These are phyloP conservation scores for Campopleginae sp. DNA, from an alignment of 2,888 invertebrate species.

Conservation along the genomic window DNA sequence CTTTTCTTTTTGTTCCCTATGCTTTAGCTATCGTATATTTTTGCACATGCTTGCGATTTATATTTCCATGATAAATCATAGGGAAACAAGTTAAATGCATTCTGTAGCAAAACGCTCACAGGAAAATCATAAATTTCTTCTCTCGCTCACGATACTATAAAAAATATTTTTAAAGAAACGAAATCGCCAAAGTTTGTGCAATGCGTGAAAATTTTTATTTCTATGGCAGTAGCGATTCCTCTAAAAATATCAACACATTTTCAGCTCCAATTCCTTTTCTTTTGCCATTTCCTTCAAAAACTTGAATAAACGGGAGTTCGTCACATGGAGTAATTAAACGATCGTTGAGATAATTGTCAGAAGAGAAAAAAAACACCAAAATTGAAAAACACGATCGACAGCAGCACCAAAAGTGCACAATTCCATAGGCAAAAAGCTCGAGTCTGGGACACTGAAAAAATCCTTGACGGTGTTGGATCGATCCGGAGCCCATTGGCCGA, in stretches of 20 bases:
- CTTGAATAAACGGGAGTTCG: constrained; percentile 8
- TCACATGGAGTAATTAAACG: constrained; percentile 49
- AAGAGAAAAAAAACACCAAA: constrained; percentile 41
- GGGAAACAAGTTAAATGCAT: not conserved
- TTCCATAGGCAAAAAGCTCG: not conserved
- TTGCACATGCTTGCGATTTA: constrained; percentile 16
- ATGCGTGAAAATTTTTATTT: too few relatives aligned
- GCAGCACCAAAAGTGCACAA: not conserved
- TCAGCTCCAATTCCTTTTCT: not conserved
- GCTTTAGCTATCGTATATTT: not conserved
- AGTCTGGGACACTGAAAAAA: constrained; percentile 49
- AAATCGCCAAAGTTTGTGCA: too few relatives aligned
- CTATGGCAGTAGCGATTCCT: not conserved
- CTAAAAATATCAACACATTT: not conserved
- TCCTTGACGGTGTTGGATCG: constrained; percentile 67
- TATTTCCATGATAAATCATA: constrained; percentile 6
- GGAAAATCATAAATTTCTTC: not conserved
- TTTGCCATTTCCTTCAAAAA: not conserved
- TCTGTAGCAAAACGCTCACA: not conserved
- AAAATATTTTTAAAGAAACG: not conserved
- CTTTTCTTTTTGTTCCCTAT: not conserved
- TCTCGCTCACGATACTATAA: not conserved
- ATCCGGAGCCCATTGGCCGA: constrained; percentile 60
- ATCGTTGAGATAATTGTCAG: not conserved
- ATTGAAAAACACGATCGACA: constrained; percentile 52